Conservation (phyloP, 2,797 vertebrate genomes). For the Cyprinodon diabolis region DNA sequence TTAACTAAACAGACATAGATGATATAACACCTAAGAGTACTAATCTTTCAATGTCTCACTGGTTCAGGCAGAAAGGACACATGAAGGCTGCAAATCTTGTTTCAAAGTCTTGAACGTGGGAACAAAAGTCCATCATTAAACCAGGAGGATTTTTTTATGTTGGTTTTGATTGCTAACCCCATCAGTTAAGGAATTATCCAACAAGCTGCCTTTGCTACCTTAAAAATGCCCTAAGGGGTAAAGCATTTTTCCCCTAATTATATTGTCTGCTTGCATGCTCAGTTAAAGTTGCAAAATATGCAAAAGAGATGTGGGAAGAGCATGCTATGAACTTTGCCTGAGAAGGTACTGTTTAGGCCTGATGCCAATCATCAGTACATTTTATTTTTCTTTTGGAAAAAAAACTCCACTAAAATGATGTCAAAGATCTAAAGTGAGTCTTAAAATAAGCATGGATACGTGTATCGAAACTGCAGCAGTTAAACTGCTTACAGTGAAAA, state of each 20-base stretch:
- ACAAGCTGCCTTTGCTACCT: neutral
- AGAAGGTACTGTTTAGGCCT: neutral
- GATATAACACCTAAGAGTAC: neutral
- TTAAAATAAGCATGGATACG: neutral
- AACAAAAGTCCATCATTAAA: neutral
- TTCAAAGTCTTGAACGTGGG: slow-evolving; percentile 6
- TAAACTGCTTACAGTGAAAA: neutral
- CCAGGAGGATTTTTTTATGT: neutral
- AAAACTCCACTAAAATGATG: neutral
- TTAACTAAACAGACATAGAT: neutral
- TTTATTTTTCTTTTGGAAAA: no score
- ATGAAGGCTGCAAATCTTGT: neutral
- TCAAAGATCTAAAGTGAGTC: neutral
- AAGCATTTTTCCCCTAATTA: neutral
- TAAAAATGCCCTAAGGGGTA: slow-evolving; percentile 3
- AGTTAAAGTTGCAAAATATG: slow-evolving; percentile 31
- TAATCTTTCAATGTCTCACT: neutral
- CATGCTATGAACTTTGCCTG: neutral
- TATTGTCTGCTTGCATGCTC: slow-evolving; percentile 5
- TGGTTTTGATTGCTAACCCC: neutral
- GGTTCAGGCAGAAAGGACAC: neutral
- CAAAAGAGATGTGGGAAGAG: neutral
- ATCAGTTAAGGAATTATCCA: neutral
- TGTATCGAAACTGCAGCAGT: neutral
- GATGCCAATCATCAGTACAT: neutral